These are phyloP conservation scores for Chanos chanos DNA, from an alignment of 2,797 vertebrate species.

Conservation along the genomic window DNA sequence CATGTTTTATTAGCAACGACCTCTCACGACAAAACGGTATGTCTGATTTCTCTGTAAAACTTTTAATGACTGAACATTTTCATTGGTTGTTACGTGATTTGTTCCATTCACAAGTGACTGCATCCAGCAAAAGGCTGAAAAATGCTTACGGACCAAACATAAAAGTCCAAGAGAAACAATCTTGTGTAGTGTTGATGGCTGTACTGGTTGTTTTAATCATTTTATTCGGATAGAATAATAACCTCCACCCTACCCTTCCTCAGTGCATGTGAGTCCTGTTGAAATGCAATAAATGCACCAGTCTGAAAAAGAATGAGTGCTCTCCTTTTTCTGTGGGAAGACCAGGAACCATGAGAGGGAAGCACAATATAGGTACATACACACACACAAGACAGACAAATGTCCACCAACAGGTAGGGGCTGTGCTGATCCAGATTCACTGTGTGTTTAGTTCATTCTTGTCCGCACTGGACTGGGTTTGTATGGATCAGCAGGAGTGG, in stretches of 20 bases:
- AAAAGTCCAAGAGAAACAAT: slow-evolving; percentile 67
- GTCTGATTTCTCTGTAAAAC: not conserved
- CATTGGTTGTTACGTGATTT: slow-evolving; percentile 88
- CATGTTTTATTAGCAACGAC: slow-evolving; percentile 36
- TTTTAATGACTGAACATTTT: slow-evolving; percentile 55
- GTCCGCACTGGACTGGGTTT: no score
- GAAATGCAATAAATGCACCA: slow-evolving; percentile 91
- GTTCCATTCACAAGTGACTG: slow-evolving; percentile 87
- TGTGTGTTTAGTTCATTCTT: no score
- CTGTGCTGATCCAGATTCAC: no score
- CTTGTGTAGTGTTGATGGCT: slow-evolving; percentile 39
- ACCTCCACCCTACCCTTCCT: slow-evolving; percentile 48
- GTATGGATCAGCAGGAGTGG: no score
- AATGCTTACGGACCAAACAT: slow-evolving; percentile 82
- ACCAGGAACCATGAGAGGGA: no score
- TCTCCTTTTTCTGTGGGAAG: no score
- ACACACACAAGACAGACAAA: no score
- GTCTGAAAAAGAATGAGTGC: slow-evolving; percentile 28
- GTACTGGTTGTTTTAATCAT: slow-evolving; percentile 75
- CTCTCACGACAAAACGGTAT: not conserved
- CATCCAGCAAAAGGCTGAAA: slow-evolving; percentile 85
- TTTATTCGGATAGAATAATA: slow-evolving; percentile 47
- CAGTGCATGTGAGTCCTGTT: slow-evolving; percentile 94
- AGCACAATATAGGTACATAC: no score
- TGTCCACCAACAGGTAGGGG: no score